These are phyloP conservation scores for Rhynchophorus ferrugineus DNA, from an alignment of 1,140 invertebrate species.

Conservation along the genomic window DNA sequence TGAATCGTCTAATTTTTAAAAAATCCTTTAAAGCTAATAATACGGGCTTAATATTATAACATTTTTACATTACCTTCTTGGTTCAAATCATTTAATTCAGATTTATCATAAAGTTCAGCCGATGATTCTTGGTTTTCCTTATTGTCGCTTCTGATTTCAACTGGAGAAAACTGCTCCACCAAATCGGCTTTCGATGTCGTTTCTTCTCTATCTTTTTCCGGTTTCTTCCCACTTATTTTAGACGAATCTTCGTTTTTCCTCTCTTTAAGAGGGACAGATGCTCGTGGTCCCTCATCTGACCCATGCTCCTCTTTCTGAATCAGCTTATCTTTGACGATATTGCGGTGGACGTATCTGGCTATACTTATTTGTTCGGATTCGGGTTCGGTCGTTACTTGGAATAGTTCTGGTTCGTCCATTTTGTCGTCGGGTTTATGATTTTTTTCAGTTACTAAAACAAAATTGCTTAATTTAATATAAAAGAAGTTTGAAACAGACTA, in stretches of 20 bases:
- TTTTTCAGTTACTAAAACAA: neutral
- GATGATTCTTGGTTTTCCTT: neutral
- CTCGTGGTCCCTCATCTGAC: too few species aligned
- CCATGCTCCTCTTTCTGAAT: too few species aligned
- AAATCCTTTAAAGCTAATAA: too few species aligned
- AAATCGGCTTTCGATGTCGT: neutral
- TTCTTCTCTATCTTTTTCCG: neutral
- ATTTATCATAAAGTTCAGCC: neutral
- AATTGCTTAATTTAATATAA: too few species aligned
- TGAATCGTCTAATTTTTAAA: too few species aligned
- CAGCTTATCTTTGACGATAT: slow-evolving; percentile 1
- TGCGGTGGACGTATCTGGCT: neutral
- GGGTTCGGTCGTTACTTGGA: slow-evolving; percentile 1
- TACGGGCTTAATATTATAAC: too few species aligned
- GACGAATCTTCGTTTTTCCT: too few species aligned
- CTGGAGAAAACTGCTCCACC: neutral
- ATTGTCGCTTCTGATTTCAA: neutral
- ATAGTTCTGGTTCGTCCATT: neutral
- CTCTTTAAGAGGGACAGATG: too few species aligned
- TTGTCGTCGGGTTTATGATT: neutral
- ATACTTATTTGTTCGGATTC: slow-evolving; percentile 8
- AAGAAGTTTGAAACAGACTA: too few species aligned
- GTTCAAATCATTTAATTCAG: neutral
- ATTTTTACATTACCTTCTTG: neutral
- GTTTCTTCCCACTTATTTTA: too few species aligned